These are phyloP conservation scores for Platysteira castanea DNA, from an alignment of 2,113 vertebrate genomes.

Conservation along the genomic window DNA sequence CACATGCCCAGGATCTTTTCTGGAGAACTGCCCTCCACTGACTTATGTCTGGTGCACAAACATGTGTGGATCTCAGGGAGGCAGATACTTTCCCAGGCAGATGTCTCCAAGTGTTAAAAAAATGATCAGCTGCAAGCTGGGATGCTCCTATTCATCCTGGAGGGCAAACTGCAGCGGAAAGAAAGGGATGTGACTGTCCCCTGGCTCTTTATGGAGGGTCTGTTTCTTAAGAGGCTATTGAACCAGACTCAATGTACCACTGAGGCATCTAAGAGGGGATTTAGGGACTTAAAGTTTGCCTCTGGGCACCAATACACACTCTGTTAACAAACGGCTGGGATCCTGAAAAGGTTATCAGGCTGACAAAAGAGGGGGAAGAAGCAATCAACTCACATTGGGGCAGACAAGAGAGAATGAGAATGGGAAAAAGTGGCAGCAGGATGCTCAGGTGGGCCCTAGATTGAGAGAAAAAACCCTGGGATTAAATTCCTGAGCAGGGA, in stretches of 20 bases:
- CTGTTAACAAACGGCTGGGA: neutral
- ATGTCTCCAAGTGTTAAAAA: neutral
- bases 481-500: neutral
- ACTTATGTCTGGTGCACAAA: neutral
- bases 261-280: constrained; percentile 7
- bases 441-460: neutral
- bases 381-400: neutral
- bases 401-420: neutral
- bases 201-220: neutral
- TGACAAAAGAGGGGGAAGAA: neutral
- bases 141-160: neutral
- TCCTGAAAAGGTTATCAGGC: neutral
- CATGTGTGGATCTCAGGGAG: neutral
- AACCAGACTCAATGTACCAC: neutral
- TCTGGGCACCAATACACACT: neutral
- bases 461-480: neutral
- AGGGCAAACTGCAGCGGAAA: neutral
- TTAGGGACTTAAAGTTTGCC: constrained; percentile 13
- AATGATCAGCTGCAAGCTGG: neutral
- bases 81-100: neutral
- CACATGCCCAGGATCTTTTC: neutral
- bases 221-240: neutral
- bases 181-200: neutral
- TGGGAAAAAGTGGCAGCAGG: neutral
- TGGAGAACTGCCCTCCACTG: neutral